Base-by-base conservation (phyloP, 2,888 invertebrate genomes). In the Macaria liturata region DNA sequence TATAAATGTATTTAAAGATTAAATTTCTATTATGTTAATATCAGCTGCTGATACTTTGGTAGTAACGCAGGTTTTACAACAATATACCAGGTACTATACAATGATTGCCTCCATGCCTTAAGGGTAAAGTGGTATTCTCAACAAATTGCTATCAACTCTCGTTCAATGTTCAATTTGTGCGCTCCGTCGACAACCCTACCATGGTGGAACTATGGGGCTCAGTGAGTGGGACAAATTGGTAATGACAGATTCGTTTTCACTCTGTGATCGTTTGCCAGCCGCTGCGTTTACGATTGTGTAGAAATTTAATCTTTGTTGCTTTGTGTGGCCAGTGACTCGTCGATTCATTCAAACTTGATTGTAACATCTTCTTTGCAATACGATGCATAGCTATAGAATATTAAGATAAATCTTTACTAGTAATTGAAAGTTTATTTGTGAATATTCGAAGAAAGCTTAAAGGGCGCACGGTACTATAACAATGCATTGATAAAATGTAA, bases 71-170 rank as follows among this genome's bases (percentile, higher is more conserved):
- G 20, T 20, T 2, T 20, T 20, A 20, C 20, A 20, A 20, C 20
- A 20, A 20, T 20, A 20, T 20, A 20, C 20, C 20, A 20, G 20
- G 20, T 20, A 20, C 9, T 42, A 9, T 42, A 54, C 51, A 39
- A 48, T 47, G 49, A 60, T 60, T 52, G 49, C 49, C 52, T 42
- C 49, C 42, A 47, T 46, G 34, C 54, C 59, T 55, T 31, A 8
- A 53, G 52, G 59, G 59, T 52, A 54, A 43, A 20, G 37, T 37
- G 9, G 44, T 57, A 46, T 39, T 54, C 44, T 48, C 43, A 30
- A 55, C 51, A 55, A 59, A 55, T 56, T 60, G 49, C 55, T 46
- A 56, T 60, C 59, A 60, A 59, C 40, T 59, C 34, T 40, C 34
- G 48, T 52, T 55, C 47, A 55, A 39, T 42, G 59, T 56, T 49